phyloP scores from a whole-genome alignment of 2,113 vertebrate species.

The Pseudonaja textilis region DNA sequence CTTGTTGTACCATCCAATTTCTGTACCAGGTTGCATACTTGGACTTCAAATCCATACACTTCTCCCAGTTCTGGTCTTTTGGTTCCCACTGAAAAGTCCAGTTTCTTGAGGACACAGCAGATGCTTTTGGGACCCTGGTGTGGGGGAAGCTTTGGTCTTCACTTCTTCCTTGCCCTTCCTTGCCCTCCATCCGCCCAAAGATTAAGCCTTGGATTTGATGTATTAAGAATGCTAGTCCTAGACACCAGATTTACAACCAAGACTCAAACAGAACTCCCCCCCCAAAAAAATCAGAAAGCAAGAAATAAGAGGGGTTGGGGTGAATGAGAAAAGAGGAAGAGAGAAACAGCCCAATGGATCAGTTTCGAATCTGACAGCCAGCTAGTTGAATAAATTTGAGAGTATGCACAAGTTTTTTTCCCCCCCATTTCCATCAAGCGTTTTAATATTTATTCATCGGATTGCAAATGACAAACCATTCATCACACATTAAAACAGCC shows the following conservation, averaged over 20 bases:
- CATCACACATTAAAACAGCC: background rate
- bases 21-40: background rate
- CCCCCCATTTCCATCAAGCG: background rate
- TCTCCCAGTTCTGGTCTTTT: background rate
- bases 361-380: background rate
- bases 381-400: background rate
- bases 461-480: constrained; percentile 17
- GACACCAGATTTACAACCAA: constrained; percentile 12
- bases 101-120: background rate
- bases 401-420: background rate
- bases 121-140: background rate
- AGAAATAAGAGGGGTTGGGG: background rate
- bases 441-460: constrained; percentile 15
- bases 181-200: constrained; percentile 13
- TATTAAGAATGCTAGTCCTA: constrained; percentile 17
- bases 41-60: background rate
- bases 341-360: background rate
- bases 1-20: background rate
- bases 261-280: background rate
- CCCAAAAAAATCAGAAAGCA: background rate
- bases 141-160: background rate
- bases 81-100: background rate
- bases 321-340: background rate
- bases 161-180: background rate
- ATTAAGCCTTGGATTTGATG: constrained; percentile 9